Percentiles rank a stretch among this genome's conserved stretches.
phyloP scores from a whole-genome alignment of 2,113 vertebrate species.

The Capreolus pygargus region DNA sequence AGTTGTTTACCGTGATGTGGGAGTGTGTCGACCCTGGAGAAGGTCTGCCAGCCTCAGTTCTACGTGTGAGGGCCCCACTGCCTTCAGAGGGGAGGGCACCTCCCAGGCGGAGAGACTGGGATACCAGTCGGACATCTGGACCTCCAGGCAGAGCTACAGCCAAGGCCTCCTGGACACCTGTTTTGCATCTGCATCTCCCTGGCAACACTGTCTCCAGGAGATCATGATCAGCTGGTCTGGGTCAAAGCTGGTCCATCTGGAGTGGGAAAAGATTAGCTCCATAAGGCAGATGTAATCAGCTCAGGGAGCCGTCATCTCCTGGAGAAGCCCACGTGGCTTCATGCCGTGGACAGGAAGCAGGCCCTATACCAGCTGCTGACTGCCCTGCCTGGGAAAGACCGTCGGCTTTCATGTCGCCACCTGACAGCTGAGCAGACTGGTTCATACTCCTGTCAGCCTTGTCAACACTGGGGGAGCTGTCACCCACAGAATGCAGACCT shows the following conservation, averaged over 20 bases:
- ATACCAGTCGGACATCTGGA: background rate
- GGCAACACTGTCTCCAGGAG: background rate
- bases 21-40: background rate
- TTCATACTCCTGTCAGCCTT: background rate
- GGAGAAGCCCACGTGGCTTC: background rate
- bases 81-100: background rate
- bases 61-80: background rate
- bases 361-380: background rate
- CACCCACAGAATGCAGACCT: background rate
- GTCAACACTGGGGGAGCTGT: background rate
- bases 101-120: background rate
- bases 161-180: background rate
- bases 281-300: background rate
- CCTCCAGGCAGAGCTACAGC: background rate
- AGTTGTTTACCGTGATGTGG: background rate
- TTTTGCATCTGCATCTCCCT: slow-evolving; percentile 7
- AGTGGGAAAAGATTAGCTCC: background rate
- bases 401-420: background rate
- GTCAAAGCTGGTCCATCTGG: background rate
- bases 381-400: background rate
- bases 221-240: background rate
- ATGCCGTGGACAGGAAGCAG: background rate
- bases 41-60: background rate
- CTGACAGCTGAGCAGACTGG: background rate
- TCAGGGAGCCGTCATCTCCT: background rate